These are phyloP conservation scores for Lithophane leautieri DNA, from an alignment of 2,888 invertebrate genomes.

Conservation along the genomic window DNA sequence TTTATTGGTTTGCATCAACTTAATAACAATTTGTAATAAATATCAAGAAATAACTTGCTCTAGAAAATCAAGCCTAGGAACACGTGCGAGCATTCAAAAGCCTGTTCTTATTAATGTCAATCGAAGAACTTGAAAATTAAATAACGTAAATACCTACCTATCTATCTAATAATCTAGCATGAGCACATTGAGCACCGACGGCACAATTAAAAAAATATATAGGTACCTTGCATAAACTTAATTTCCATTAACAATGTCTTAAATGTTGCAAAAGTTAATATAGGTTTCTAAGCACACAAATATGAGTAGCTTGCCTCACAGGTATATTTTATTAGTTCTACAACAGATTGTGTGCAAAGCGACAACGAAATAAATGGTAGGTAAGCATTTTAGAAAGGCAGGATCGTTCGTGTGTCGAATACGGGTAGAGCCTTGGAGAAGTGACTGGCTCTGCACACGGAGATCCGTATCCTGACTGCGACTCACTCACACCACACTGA, in stretches of 20 bases:
- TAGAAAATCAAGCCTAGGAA: not conserved
- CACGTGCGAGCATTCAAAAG: constrained; percentile 15
- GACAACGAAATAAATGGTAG: constrained; percentile 66
- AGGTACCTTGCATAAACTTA: constrained; percentile 16
- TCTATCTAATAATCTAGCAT: not conserved
- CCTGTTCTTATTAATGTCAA: constrained; percentile 18
- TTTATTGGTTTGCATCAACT: not conserved
- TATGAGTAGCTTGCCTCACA: constrained; percentile 15
- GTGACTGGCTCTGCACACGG: constrained; percentile 79
- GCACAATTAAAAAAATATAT: constrained; percentile 6
- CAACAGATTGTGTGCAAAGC: constrained; percentile 60
- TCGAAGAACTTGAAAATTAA: constrained; percentile 31
- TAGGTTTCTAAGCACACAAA: constrained; percentile 5
- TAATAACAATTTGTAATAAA: not conserved
- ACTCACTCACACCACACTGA: constrained; percentile 59
- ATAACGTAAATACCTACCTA: constrained; percentile 7
- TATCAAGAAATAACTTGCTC: not conserved
- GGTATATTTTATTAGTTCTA: constrained; percentile 54
- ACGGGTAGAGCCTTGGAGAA: constrained; percentile 81
- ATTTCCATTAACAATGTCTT: constrained; percentile 4
- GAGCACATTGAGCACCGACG: not conserved
- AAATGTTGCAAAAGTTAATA: constrained; percentile 32
- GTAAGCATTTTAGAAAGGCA: constrained; percentile 80
- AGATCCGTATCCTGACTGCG: constrained; percentile 82
- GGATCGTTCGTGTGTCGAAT: constrained; percentile 79